Base-by-base conservation (phyloP, 2,113 vertebrate species). In the Symphodus melops region DNA sequence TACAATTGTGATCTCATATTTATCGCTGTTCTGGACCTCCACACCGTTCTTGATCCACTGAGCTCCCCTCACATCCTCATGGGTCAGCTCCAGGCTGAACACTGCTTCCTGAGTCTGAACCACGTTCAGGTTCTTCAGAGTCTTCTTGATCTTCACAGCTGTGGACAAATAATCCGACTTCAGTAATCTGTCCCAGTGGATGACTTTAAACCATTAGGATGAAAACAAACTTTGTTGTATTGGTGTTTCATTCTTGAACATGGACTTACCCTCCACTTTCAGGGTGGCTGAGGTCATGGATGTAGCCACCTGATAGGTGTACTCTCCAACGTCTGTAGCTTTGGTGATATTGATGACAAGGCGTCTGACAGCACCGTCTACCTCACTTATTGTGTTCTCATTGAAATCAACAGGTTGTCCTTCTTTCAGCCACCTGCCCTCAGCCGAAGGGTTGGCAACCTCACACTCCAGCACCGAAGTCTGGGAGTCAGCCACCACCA, bases 131-230 rank as follows among this genome's bases (percentile, higher is more conserved):
- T 99, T 99, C 90, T 96, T 98, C 52, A 99, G 77, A 8, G 97
- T 99, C 92, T 98, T 99, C 94, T 96, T 99, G 75, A 99, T 94
- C 87, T 99, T 99, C 72, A 99, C 97, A 92, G 96, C 98, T 99
- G 74, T 44, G 14, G 37, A 70, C 20, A 48, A 19, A 82, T 58
- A 21, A n/a, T 16, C 13, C 8, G 41, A 2, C 4, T 57, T 19
- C 41, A 42, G 41, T 42, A 9, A 42, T 42, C 41, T 42, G 12
- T 42, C 3, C 2, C 9, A 9, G 28, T 33, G 28, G 28, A 33
- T 33, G 28, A 33, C 28, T 25, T 25, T 5, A 33, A 5, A 11
- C 6, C 17, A 28, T 28, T 19, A 28, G 7, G 37, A 41, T n/a
- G 52, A 1, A 25, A 25, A 25, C 25, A 25, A 25, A 4, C 25